Percentiles rank a stretch among this genome's conserved stretches.
These are phyloP conservation scores for Saiga tatarica DNA, from an alignment of 2,113 vertebrate genomes.

Conservation along the genomic window DNA sequence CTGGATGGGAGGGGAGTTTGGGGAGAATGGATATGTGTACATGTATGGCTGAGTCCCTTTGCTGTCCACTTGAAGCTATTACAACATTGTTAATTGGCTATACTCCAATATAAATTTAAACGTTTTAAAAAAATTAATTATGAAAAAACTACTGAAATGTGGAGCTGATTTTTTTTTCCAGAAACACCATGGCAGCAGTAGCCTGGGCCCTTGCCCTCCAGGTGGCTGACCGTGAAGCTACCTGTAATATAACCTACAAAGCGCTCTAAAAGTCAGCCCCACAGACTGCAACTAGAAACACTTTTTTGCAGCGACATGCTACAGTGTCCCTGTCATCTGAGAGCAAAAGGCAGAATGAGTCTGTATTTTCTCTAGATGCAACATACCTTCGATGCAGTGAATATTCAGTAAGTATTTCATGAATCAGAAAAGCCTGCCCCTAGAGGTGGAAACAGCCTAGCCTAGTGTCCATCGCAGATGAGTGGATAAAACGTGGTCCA, in stretches of 20 bases:
- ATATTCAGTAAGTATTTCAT: accelerated
- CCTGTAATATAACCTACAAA: neutral
- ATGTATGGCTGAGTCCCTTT: neutral
- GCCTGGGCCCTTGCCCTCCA: neutral
- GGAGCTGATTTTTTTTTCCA: neutral
- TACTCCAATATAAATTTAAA: neutral
- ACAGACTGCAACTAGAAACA: accelerated
- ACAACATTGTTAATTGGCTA: neutral
- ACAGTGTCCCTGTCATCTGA: accelerated
- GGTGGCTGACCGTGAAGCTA: neutral
- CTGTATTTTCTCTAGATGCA: neutral
- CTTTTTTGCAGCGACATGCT: accelerated
- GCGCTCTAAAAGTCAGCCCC: neutral
- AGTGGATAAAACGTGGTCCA: accelerated
- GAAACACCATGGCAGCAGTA: accelerated
- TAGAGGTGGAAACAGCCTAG: neutral
- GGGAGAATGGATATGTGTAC: neutral
- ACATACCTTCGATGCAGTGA: accelerated
- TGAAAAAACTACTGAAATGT: neutral
- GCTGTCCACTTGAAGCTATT: neutral
- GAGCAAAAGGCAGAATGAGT: neutral
- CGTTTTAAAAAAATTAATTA: neutral
- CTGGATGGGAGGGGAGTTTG: neutral
- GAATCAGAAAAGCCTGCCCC: neutral
- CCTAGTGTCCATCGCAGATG: accelerated